Conservation (phyloP, 2,797 vertebrate genomes). For the Microchirus variegatus region DNA sequence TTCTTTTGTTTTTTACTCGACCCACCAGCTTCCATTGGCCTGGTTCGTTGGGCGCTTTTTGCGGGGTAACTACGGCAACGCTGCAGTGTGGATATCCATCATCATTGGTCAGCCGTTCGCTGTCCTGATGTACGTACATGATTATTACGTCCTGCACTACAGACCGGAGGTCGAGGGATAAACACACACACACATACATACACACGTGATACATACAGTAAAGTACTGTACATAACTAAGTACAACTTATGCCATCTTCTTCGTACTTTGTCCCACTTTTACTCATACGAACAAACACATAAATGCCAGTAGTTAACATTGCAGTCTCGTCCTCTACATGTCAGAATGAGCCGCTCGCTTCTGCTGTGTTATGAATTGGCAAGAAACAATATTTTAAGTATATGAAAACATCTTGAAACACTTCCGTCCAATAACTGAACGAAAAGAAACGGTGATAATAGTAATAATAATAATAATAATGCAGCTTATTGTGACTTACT, state of each 20-base stretch:
- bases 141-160: slow-evolving; percentile 90
- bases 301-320: neutral
- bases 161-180: slow-evolving; percentile 58
- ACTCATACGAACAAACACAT: neutral
- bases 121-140: slow-evolving; percentile 94
- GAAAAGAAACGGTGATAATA: neutral
- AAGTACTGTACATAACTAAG: too few species aligned
- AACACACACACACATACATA: neutral
- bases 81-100: slow-evolving; percentile 90
- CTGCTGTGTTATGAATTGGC: too few species aligned
- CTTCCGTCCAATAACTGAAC: neutral
- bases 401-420: slow-evolving; percentile 6
- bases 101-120: slow-evolving; percentile 93
- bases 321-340: neutral
- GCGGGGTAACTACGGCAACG: slow-evolving; percentile 89
- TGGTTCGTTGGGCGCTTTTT: slow-evolving; percentile 87
- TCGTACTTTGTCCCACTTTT: neutral
- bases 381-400: too few species aligned
- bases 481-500: slow-evolving; percentile 31
- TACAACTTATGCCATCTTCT: neutral
- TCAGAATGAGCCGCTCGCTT: slow-evolving; percentile 1
- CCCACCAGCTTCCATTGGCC: slow-evolving; percentile 87
- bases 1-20: neutral
- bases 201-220: too few species aligned
- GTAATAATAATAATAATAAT: too few species aligned